Evolutionary conservation across 2,113 vertebrate genomes (phyloP), one percentile per base, ranked within the genome.

Genomic region (Puffinus mauretanicus): DNA sequence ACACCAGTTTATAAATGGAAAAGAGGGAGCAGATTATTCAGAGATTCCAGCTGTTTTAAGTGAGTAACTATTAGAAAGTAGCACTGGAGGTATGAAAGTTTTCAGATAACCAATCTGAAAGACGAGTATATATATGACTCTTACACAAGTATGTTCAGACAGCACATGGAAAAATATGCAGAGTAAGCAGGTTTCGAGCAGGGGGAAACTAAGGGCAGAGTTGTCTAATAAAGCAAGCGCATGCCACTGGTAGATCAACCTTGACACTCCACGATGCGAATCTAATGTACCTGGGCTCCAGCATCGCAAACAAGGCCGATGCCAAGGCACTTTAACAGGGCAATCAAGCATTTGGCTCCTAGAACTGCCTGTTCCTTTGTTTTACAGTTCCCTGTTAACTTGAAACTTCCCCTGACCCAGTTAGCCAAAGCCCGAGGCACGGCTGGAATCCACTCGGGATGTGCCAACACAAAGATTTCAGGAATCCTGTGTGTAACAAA

Each of bases 371-470:
- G 88, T 47, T 91, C 82, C 66, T 96, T 96, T 96, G 94, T 95
- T 87, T 82, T 57, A 73, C 57, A 12, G 92, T 11, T 86, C 82
- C 42, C 57, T 85, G 79, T 64, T 88, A 94, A 95, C 94, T 96
- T 60, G 88, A 94, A 93, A 95, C 95, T 93, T 95, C 90, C 90
- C 94, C 79, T 97, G 95, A 95, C 96, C 95, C 90, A 95, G 82
- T 94, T 94, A 96, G 91, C 80, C 82, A n/a, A 47, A 93, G 93
- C 82, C 71, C 76, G 21, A 90, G 80, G 91, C 94, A 90, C 72
- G 94, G 94, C 82, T 77, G 94, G 93, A 96, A 96, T 95, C 86
- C 88, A 58, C 93, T 29, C 72, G 16, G 38, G 91, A 96, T 66
- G 91, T 81, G 95, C 93, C 95, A 95, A 77, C 82, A 86, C 8